phyloP scores from a whole-genome alignment of 2,797 vertebrate genomes.

The Florisuga fusca region DNA sequence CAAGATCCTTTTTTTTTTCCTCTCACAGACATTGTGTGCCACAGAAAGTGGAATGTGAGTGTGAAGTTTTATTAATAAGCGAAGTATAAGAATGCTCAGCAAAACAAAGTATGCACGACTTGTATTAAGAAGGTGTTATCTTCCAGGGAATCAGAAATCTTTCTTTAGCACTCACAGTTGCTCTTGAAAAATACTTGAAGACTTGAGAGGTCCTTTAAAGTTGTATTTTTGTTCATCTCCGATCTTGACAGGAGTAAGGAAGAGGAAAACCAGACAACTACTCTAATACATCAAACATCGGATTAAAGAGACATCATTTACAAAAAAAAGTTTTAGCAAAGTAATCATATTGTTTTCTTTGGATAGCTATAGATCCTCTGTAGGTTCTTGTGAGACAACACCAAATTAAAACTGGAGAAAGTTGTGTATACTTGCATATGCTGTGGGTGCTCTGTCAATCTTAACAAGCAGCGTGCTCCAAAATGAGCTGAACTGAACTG shows the following conservation, averaged over 20 bases:
- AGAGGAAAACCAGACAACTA: background rate
- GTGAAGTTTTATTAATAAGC: background rate
- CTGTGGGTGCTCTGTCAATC: background rate
- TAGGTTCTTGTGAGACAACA: background rate
- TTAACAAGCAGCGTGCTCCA: background rate
- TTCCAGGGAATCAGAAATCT: background rate
- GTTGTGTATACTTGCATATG: fast-evolving
- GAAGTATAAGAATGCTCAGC: background rate
- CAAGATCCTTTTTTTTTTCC: background rate
- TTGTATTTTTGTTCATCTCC: background rate
- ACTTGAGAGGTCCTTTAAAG: background rate
- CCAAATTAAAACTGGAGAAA: background rate
- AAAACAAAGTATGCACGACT: background rate
- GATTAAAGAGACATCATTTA: background rate
- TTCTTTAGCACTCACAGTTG: background rate
- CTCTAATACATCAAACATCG: background rate
- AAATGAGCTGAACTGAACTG: background rate
- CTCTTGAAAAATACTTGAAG: background rate
- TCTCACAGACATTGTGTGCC: background rate
- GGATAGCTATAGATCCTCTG: background rate
- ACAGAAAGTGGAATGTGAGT: background rate
- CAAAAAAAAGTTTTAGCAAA: background rate
- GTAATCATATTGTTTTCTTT: background rate
- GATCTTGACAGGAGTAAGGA: background rate
- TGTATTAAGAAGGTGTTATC: background rate